Conservation (phyloP, 2,888 invertebrate species). For the Agrochola circellaris region DNA sequence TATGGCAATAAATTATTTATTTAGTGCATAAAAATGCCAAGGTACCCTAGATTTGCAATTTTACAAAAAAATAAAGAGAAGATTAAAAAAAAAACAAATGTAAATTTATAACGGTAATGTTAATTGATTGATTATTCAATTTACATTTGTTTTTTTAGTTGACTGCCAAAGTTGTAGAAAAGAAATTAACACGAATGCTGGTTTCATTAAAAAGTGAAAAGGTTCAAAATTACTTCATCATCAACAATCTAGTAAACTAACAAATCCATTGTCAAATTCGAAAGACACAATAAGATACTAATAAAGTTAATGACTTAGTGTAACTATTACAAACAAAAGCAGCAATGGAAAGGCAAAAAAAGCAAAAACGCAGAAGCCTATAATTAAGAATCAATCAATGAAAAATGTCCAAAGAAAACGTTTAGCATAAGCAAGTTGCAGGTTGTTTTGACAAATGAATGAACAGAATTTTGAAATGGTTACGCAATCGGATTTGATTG, state of each 20-base stretch:
- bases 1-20: too few species aligned
- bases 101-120: too few species aligned
- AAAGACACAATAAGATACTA: background rate
- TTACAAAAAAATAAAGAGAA: too few species aligned
- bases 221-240: background rate
- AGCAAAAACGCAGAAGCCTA: background rate
- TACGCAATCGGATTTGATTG: conserved; percentile 48
- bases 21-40: too few species aligned
- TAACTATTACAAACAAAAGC: background rate
- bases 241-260: background rate
- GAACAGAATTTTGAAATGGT: conserved; percentile 36
- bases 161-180: background rate
- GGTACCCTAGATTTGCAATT: too few species aligned
- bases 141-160: too few species aligned
- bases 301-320: background rate
- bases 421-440: background rate
- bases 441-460: conserved; percentile 47
- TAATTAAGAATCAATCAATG: conserved; percentile 38
- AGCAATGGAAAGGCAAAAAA: conserved; percentile 1
- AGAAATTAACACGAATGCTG: background rate
- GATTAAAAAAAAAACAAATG: too few species aligned
- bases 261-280: conserved; percentile 1
- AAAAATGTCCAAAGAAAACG: conserved; percentile 14
- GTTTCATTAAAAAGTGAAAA: background rate
- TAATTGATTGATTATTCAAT: too few species aligned